phyloP scores from a whole-genome alignment of 2,888 invertebrate species.

The Gasteruption jaculator region DNA sequence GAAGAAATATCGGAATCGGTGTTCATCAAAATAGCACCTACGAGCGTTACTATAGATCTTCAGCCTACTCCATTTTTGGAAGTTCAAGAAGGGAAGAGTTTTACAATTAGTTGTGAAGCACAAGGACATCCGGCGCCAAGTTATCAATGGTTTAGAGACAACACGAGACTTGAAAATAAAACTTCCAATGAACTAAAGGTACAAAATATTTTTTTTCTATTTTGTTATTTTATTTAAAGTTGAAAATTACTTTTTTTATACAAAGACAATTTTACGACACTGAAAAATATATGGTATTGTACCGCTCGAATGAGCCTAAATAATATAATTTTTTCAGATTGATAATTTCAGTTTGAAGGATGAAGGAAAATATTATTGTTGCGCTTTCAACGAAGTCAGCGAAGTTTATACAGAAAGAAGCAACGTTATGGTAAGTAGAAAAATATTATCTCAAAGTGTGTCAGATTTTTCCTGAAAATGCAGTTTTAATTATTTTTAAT shows the following conservation, averaged over 20 bases:
- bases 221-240: too few relatives aligned
- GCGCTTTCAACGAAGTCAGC: slow-evolving; percentile 32
- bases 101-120: slow-evolving; percentile 32
- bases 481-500: background rate
- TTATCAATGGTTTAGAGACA: slow-evolving; percentile 41
- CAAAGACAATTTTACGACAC: too few relatives aligned
- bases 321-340: slow-evolving; percentile 23
- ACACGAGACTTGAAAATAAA: slow-evolving; percentile 29
- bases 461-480: too few relatives aligned
- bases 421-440: slow-evolving; percentile 33
- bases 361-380: slow-evolving; percentile 44
- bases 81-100: slow-evolving; percentile 28
- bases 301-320: too few relatives aligned
- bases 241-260: background rate
- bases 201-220: slow-evolving; percentile 11
- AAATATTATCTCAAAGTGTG: too few relatives aligned
- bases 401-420: slow-evolving; percentile 32
- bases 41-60: slow-evolving; percentile 29
- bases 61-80: slow-evolving; percentile 33
- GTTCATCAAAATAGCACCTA: slow-evolving; percentile 28
- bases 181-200: slow-evolving; percentile 30
- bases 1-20: slow-evolving; percentile 26
- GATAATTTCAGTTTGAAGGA: slow-evolving; percentile 28
- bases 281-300: too few relatives aligned
- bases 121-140: slow-evolving; percentile 30